phyloP scores from a whole-genome alignment of 2,113 vertebrate genomes.

The Gnathonemus echidnorhynchus region DNA sequence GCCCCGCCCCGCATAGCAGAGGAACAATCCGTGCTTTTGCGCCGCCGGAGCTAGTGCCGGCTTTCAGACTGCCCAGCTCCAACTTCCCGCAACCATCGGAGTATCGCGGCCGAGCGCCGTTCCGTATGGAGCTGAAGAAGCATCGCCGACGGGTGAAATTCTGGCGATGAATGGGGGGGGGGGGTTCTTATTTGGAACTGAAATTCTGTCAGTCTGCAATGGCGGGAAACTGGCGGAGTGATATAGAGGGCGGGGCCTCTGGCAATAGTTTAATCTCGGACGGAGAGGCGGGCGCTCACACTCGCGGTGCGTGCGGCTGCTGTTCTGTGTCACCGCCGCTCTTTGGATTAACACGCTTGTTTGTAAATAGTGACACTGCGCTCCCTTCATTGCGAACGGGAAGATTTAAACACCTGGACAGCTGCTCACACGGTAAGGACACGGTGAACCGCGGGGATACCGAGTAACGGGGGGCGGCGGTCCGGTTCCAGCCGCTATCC shows the following conservation, averaged over 20 bases:
- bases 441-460: not conserved
- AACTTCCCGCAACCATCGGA: not conserved
- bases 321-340: not conserved
- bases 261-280: not conserved
- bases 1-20: not conserved
- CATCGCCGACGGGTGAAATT: not conserved
- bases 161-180: not conserved
- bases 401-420: not conserved
- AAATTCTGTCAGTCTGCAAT: not conserved
- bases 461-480: not conserved
- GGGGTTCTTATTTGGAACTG: not conserved
- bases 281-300: not conserved
- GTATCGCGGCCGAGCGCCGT: not conserved
- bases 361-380: not conserved
- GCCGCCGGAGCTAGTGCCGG: not conserved
- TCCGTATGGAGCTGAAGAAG: not conserved
- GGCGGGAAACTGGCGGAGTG: conserved; percentile 42
- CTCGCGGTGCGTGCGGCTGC: not conserved
- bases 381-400: not conserved
- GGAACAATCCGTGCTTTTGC: not conserved
- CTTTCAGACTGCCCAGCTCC: not conserved
- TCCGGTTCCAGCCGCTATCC: not conserved
- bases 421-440: not conserved
- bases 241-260: conserved; percentile 15
- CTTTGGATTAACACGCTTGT: not conserved